A percentile compares a stretch with the other conserved stretches of the same genome.
Evolutionary conservation across 2,113 vertebrate genomes (phyloP).

Genomic region (Phrynosoma platyrhinos): DNA sequence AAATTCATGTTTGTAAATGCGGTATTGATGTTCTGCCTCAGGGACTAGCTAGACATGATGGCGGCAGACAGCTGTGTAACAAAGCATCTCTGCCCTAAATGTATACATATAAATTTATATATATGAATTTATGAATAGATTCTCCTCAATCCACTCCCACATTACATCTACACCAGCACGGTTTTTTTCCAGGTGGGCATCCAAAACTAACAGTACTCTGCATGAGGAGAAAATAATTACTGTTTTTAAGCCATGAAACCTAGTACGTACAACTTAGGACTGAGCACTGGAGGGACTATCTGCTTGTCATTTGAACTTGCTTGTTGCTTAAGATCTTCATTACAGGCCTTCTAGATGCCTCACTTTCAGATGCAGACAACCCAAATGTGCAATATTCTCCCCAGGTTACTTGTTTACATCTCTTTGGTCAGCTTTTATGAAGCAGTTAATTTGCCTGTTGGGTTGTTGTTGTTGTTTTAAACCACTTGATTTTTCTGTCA

Average conservation of each 20-base stretch:
- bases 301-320: not conserved
- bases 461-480: not conserved
- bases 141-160: no score
- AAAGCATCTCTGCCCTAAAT: not conserved
- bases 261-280: not conserved
- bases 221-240: not conserved
- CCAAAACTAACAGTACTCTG: conserved; percentile 15
- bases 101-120: not conserved
- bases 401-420: not conserved
- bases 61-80: not conserved
- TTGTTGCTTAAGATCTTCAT: not conserved
- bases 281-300: no score
- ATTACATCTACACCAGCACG: no score
- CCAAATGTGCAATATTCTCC: not conserved
- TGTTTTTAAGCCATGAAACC: not conserved
- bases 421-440: not conserved
- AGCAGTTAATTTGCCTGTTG: not conserved
- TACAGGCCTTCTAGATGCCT: not conserved
- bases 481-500: not conserved
- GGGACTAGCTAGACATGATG: not conserved
- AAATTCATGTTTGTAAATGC: not conserved
- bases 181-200: not conserved
- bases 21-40: not conserved
- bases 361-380: not conserved
- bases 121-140: no score